A percentile compares a stretch with the other conserved stretches of the same genome.
These are phyloP conservation scores for Rhynchomys soricoides DNA, from an alignment of 2,113 vertebrate genomes.

Conservation along the genomic window DNA sequence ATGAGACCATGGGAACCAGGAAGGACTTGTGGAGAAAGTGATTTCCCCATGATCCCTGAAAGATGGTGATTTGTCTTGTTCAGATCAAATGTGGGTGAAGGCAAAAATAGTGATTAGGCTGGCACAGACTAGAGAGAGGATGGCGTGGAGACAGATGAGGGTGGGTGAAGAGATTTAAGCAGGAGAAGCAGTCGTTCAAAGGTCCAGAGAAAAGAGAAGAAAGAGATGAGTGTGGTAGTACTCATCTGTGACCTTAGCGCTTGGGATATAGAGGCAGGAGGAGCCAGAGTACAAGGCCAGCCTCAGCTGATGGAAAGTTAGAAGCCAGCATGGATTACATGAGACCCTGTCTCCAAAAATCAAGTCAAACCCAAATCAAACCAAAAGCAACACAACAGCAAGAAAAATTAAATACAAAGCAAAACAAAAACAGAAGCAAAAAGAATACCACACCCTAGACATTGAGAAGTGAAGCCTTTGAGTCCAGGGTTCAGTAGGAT, in stretches of 20 bases:
- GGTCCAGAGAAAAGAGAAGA: not conserved
- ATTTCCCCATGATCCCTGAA: not conserved
- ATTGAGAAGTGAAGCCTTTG: not conserved
- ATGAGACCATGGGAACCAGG: not conserved
- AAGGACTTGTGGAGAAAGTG: not conserved
- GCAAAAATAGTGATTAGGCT: not conserved
- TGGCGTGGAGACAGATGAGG: not conserved
- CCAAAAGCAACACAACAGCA: not conserved
- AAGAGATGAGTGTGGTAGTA: not conserved
- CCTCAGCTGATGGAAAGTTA: not conserved
- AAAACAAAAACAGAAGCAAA: not conserved
- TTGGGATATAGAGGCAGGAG: not conserved
- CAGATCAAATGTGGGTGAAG: not conserved
- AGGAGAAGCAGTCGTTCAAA: not conserved
- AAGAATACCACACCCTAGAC: not conserved
- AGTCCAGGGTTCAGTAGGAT: too few relatives aligned
- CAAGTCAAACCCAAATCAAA: not conserved
- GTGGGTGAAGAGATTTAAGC: not conserved
- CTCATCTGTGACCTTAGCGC: not conserved
- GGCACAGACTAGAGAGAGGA: not conserved
- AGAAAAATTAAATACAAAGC: not conserved
- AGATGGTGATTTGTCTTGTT: not conserved
- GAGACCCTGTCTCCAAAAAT: not conserved
- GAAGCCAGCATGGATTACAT: not conserved
- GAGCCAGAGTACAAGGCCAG: not conserved